These are phyloP conservation scores for Callospermophilus lateralis DNA, from an alignment of 2,113 vertebrate genomes.

Conservation along the genomic window DNA sequence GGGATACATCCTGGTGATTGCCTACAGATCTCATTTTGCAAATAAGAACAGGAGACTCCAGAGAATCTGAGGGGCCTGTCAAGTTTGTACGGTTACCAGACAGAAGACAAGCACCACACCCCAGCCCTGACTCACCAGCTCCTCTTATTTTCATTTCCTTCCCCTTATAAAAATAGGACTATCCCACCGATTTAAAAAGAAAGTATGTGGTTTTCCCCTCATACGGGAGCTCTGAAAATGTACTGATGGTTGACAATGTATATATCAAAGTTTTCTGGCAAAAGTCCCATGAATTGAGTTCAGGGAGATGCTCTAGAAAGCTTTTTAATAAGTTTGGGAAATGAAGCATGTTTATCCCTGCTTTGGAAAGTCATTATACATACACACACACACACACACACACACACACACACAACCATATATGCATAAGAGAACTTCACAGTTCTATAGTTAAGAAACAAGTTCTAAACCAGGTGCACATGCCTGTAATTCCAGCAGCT, in stretches of 20 bases:
- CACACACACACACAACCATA: no score
- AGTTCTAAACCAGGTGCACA: no score
- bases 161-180: background rate
- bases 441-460: background rate
- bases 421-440: background rate
- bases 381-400: no score
- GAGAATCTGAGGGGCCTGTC: background rate
- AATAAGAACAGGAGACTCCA: background rate
- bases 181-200: background rate
- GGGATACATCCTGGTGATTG: background rate
- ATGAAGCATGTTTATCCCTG: background rate
- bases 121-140: background rate
- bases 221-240: background rate
- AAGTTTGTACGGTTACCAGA: background rate
- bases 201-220: background rate
- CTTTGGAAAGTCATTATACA: background rate
- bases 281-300: background rate
- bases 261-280: background rate
- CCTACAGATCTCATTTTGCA: background rate
- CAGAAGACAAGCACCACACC: background rate
- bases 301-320: background rate
- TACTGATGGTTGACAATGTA: background rate
- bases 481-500: no score
- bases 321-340: background rate
- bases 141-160: slow-evolving; percentile 2